Percentiles rank a stretch among this genome's conserved stretches.
Evolutionary conservation across 1,140 invertebrate species (phyloP).

Genomic region (Drosophila arawakana): DNA sequence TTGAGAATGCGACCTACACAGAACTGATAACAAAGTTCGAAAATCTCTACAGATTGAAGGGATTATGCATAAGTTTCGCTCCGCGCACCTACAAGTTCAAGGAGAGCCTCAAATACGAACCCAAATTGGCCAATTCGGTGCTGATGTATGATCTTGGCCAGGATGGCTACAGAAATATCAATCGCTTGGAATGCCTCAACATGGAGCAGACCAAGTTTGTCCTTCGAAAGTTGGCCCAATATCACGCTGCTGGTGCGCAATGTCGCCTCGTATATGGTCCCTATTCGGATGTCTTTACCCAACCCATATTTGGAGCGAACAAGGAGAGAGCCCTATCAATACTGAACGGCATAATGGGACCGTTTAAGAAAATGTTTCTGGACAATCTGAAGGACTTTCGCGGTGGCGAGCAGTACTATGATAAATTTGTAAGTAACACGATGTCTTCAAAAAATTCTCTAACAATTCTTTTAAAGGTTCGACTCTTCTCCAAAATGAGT

Average conservation of each 20-base stretch:
- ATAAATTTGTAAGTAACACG: slow-evolving; percentile 57
- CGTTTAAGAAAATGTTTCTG: slow-evolving; percentile 58
- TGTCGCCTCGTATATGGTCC: slow-evolving; percentile 50
- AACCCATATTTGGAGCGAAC: slow-evolving; percentile 50
- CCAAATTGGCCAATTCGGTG: slow-evolving; percentile 69
- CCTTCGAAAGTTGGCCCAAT: slow-evolving; percentile 85
- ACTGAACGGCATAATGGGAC: slow-evolving; percentile 38
- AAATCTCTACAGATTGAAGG: slow-evolving; percentile 56
- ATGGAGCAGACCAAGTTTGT: slow-evolving; percentile 85
- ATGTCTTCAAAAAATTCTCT: neutral
- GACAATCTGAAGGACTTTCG: slow-evolving; percentile 50
- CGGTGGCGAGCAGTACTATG: slow-evolving; percentile 55
- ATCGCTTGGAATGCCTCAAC: slow-evolving; percentile 85
- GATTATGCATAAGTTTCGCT: slow-evolving; percentile 54
- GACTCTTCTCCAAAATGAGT: slow-evolving; percentile 35
- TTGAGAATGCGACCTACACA: slow-evolving; percentile 60
- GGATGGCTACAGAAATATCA: slow-evolving; percentile 85
- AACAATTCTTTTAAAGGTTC: slow-evolving; percentile 5
- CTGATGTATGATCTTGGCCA: slow-evolving; percentile 85
- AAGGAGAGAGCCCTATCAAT: slow-evolving; percentile 25
- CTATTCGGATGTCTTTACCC: slow-evolving; percentile 52
- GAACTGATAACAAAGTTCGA: slow-evolving; percentile 66
- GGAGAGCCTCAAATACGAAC: slow-evolving; percentile 42
- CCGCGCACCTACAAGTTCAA: slow-evolving; percentile 55
- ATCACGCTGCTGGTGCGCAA: slow-evolving; percentile 85